A percentile compares a stretch with the other conserved stretches of the same genome.
Evolutionary conservation across 2,797 vertebrate species (phyloP).

Genomic region (Anguilla pacifica): DNA sequence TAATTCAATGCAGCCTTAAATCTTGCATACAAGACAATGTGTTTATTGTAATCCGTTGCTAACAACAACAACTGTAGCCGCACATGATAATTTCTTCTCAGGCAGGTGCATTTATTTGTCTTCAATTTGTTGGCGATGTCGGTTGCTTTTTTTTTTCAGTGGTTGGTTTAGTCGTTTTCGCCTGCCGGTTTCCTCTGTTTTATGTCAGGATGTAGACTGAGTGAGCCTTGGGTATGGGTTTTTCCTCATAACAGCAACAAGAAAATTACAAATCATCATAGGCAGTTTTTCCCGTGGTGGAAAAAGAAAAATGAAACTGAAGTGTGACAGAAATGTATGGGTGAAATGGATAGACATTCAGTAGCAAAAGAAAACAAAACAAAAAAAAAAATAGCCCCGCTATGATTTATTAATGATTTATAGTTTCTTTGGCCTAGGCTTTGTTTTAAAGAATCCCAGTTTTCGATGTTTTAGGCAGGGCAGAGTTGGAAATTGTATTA

Average conservation of each 20-base stretch:
- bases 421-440: constrained; percentile 67
- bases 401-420: constrained; percentile 70
- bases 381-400: constrained; percentile 56
- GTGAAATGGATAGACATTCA: constrained; percentile 56
- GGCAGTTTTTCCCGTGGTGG: constrained; percentile 56
- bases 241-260: constrained; percentile 50
- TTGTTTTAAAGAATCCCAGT: constrained; percentile 72
- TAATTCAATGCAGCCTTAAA: constrained; percentile 57
- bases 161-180: constrained; percentile 47
- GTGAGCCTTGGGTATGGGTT: constrained; percentile 63
- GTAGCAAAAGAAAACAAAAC: constrained; percentile 60
- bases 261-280: constrained; percentile 41
- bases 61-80: constrained; percentile 66
- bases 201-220: constrained; percentile 20
- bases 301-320: constrained; percentile 52
- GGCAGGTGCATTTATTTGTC: constrained; percentile 64
- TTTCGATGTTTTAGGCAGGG: constrained; percentile 76
- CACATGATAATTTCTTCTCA: constrained; percentile 49
- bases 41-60: constrained; percentile 70
- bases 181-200: background rate
- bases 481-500: constrained; percentile 65
- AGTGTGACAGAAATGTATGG: constrained; percentile 62
- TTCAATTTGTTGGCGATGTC: constrained; percentile 50
- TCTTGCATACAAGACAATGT: constrained; percentile 50
- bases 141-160: constrained; percentile 47